Base-by-base conservation (phyloP, 30 jellyfish, hydroid and myxozoan species). In the Pseudorhiza aurosa region DNA sequence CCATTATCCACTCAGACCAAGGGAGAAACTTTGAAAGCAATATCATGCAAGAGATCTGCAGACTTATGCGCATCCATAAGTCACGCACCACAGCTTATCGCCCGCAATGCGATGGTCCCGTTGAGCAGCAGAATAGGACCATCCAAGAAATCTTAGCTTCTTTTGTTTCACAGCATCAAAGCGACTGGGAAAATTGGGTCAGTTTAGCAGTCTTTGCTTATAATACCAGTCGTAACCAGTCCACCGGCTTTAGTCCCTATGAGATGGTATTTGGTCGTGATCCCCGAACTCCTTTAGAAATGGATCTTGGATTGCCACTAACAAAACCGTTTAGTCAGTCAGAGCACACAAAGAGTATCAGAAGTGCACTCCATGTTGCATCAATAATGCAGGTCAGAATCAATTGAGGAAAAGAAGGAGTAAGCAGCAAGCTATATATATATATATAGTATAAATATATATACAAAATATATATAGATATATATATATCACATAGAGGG, bases 191-290 rank as follows among this genome's bases (percentile, higher is more conserved):
- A 71, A 25, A 42, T 26, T 39, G 71, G 72, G 32, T 77, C 7
- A 28, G 14, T 31, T 53, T 25, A 35, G 76, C 86, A 9, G 87
- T 81, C 3, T 64, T 5, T 28, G 88, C 94, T 5, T 65, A 65
- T 30, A 67, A 68, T 39, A 82, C 79, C 29, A 55, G 80, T 24
- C 12, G 58, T 15, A 65, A 82, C 58, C 89, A 33, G 18, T 82
- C 94, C 8, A 68, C 90, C 5, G 88, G 83, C 29, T 27, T 69
- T 33, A 33, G 62, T 57, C 94, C 94, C 22, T 82, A 82, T 72
- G 88, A 68, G 2, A 29, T 57, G 25, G 62, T 82, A 0, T 82
- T 82, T 82, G 88, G 79, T 11, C 22, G 94, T 4, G 57, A 14
- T 22, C 85, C 89, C 11, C 45, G 83, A 22, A 55, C 82, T 3